Evolutionary conservation across 1,140 invertebrate genomes (phyloP).

Genomic region (Asobara japonica): DNA sequence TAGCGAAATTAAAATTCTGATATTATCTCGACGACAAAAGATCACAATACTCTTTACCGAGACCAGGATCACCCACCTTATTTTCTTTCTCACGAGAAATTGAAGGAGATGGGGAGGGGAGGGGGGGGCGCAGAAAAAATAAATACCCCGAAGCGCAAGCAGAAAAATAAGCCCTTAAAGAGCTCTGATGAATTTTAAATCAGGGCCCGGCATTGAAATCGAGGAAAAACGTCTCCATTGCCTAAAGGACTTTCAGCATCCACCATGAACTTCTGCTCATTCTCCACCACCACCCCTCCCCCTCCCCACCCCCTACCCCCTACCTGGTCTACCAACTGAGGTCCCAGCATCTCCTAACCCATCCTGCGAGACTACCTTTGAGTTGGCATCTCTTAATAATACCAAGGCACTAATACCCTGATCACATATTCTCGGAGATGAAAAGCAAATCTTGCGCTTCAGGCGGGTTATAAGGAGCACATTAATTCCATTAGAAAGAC

Average conservation of each 20-base stretch:
- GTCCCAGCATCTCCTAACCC: neutral
- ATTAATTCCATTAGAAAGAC: slow-evolving; percentile 61
- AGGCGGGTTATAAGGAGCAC: slow-evolving; percentile 57
- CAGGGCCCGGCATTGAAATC: slow-evolving; percentile 61
- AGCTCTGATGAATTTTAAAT: slow-evolving; percentile 68
- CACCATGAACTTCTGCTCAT: neutral
- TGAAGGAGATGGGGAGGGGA: neutral
- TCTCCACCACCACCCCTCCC: no score
- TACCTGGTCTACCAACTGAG: no score
- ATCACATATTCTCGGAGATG: slow-evolving; percentile 65
- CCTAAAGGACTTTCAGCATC: slow-evolving; percentile 57
- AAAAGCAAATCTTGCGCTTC: slow-evolving; percentile 60
- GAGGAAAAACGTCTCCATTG: slow-evolving; percentile 58
- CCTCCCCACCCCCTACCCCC: no score
- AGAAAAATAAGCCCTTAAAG: slow-evolving; percentile 66
- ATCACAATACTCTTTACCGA: neutral
- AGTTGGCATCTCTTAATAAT: slow-evolving; percentile 56
- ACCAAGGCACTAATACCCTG: slow-evolving; percentile 59
- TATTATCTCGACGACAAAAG: neutral
- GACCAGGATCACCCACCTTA: neutral
- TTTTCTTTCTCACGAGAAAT: neutral
- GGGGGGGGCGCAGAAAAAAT: slow-evolving; percentile 48
- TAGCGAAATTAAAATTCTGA: neutral
- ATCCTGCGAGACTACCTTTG: slow-evolving; percentile 42
- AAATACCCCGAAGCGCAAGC: slow-evolving; percentile 63